Conservation (phyloP, 2,888 invertebrate species). For the Drosophila nr. perissopoda region DNA sequence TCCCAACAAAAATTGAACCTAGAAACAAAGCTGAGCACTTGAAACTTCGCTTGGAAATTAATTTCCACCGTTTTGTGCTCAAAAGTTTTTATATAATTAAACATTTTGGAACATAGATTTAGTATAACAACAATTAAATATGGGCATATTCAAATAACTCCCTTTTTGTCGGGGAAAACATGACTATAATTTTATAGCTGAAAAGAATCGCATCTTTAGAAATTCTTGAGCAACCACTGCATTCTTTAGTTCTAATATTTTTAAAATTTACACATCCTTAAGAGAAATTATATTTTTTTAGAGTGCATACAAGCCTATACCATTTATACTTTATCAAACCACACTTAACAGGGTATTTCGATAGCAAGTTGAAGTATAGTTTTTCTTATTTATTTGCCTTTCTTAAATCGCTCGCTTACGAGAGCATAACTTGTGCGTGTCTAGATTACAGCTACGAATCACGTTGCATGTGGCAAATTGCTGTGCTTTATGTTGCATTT, state of each 20-base stretch:
- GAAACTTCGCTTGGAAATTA: neutral
- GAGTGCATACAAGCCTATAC: neutral
- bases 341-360: slow-evolving; percentile 26
- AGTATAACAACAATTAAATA: neutral
- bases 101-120: neutral
- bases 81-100: neutral
- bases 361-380: neutral
- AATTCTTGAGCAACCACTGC: neutral
- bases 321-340: neutral
- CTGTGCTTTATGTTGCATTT: slow-evolving; percentile 63
- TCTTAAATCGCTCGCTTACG: slow-evolving; percentile 62
- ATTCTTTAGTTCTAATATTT: neutral
- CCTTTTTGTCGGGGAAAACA: neutral
- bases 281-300: neutral
- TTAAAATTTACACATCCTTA: neutral
- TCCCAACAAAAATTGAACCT: neutral
- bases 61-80: neutral
- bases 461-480: slow-evolving; percentile 72
- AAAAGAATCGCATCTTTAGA: neutral
- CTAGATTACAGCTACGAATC: slow-evolving; percentile 43
- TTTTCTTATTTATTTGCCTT: slow-evolving; percentile 7
- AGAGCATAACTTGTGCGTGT: slow-evolving; percentile 74
- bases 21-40: neutral
- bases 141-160: too few relatives aligned
- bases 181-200: too few relatives aligned